phyloP scores from a whole-genome alignment of 1,140 invertebrate genomes.

The Macrotrachela quadricornifera region DNA sequence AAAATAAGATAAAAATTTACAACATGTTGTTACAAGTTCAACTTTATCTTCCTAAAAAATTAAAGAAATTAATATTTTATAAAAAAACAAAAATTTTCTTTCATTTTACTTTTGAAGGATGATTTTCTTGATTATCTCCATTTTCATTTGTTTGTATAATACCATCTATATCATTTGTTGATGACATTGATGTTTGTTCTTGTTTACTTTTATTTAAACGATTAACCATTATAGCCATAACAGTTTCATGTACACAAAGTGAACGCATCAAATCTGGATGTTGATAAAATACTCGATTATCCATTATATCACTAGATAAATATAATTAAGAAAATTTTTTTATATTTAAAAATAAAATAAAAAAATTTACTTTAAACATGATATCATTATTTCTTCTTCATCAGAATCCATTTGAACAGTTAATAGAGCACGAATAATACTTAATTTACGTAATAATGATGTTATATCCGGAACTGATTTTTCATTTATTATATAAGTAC shows the following conservation, averaged over 20 bases:
- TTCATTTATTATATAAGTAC: slow-evolving; percentile 85
- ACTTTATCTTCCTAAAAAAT: slow-evolving; percentile 68
- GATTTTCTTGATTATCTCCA: too few relatives aligned
- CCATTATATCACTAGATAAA: slow-evolving; percentile 59
- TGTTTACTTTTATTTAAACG: slow-evolving; percentile 52
- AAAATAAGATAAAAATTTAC: slow-evolving; percentile 95
- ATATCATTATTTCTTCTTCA: slow-evolving; percentile 87
- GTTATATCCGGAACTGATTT: slow-evolving; percentile 75
- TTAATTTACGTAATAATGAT: slow-evolving; percentile 76
- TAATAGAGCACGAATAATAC: slow-evolving; percentile 74
- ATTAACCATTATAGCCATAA: slow-evolving; percentile 99
- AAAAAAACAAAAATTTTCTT: too few relatives aligned
- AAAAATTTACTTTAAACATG: slow-evolving; percentile 47
- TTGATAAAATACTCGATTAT: slow-evolving; percentile 98
- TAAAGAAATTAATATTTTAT: too few relatives aligned
- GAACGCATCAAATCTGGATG: slow-evolving; percentile 95
- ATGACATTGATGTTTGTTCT: slow-evolving; percentile 13
- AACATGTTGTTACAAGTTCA: slow-evolving; percentile 96
- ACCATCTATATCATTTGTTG: too few relatives aligned
- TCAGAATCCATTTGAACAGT: slow-evolving; percentile 96
- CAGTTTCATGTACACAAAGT: slow-evolving; percentile 88
- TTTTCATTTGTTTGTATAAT: too few relatives aligned
- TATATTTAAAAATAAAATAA: too few relatives aligned
- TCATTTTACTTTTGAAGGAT: too few relatives aligned
- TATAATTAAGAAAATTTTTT: too few relatives aligned